Base-by-base conservation (phyloP, 2,797 vertebrate species). In the Emys orbicularis region DNA sequence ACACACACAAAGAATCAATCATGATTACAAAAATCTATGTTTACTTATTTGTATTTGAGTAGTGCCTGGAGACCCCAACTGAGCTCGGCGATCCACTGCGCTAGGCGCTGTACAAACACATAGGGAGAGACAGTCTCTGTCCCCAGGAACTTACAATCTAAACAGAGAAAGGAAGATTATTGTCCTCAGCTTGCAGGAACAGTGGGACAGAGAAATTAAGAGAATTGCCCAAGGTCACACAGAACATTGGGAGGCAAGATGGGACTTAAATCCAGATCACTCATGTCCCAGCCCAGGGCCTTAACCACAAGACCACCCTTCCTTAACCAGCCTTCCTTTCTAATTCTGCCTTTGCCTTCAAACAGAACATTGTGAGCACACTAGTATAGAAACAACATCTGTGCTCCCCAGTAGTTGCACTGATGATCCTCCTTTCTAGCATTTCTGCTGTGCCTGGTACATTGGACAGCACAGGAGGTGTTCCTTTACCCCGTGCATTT, bases 161-260 rank as follows among this genome's bases (percentile, higher is more conserved):
- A 0, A 0, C 37, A 83, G 57, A 10, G 27, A 81, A 50, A 6
- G 90, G 37, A 65, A 89, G 56, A 0, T 9, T 56, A 31, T 11
- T 79, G 74, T 81, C 68, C 56, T 25, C 77, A 0, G 11, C 31
- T 74, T 54, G 61, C 25, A 77, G 56, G 12, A 50, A 57, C 23
- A 85, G n/a, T 41, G 50, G 52, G 3, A 31, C 0, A 34, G 4
- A 90, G 56, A 72, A 37, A 53, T 25, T 12, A 18, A 72, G 34
- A 8, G 34, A 72, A 81, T 29, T 12, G 2, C 59, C 61, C 31
- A 1, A 12, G 25, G n/a, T 52, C 76, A 19, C 52, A 25, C 37
- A 11, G 54, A 50, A 91, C 81, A 90, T 91, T 68, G 53, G 29
- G 31, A 54, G 25, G 25, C 25, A 31, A 77, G 25, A 25, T 49